These are phyloP conservation scores for Lepidurus apus DNA, from an alignment of 1,140 invertebrate genomes.

Conservation along the genomic window DNA sequence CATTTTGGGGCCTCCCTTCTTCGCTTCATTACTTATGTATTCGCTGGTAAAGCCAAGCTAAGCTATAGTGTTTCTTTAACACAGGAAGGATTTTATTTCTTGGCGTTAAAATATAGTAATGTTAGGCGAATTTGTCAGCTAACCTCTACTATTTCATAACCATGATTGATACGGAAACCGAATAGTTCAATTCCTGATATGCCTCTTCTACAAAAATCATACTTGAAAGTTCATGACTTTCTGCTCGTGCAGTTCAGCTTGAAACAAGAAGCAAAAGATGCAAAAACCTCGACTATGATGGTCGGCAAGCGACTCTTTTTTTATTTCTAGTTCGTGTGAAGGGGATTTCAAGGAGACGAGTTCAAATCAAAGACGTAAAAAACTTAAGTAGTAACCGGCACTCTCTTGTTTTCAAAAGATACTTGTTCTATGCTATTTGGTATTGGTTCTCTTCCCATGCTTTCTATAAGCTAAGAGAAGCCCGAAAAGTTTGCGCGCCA, in stretches of 20 bases:
- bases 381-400: neutral
- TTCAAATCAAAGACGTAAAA: neutral
- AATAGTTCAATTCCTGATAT: neutral
- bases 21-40: neutral
- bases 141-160: too few species aligned
- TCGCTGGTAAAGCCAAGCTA: neutral
- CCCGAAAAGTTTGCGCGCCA: neutral
- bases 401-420: neutral
- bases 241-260: too few species aligned
- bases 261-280: neutral
- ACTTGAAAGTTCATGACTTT: neutral
- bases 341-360: constrained; percentile 16
- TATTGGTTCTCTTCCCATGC: too few species aligned
- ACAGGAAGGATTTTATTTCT: neutral
- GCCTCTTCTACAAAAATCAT: neutral
- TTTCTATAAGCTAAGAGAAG: too few species aligned
- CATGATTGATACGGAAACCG: neutral
- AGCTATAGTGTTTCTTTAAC: neutral
- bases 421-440: neutral
- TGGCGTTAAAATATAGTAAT: too few species aligned
- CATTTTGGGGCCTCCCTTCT: neutral
- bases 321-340: constrained; percentile 9
- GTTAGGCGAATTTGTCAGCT: too few species aligned
- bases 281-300: neutral
- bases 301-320: neutral